Base-by-base conservation (phyloP, 35 echinoderm and acorn worm genomes). In the Hemicentrotus pulcherrimus region DNA sequence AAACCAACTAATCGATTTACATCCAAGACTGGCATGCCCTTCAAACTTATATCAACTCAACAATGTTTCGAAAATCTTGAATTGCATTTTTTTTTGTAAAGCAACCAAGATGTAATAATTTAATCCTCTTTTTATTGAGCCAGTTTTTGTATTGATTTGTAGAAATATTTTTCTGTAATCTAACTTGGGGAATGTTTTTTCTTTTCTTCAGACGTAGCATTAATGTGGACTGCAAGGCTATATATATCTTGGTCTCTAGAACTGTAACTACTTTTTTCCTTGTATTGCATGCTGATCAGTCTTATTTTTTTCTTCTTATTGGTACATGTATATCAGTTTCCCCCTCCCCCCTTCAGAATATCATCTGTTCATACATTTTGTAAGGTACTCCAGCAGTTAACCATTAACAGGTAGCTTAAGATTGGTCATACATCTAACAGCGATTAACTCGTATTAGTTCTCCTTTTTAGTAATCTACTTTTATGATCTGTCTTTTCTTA, bases 201-300 rank as follows among this genome's bases (percentile, higher is more conserved):
- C 12, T 35, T 90, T 90, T 28, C 65, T 78, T 78, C 65, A 78
- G 65, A 78, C 19, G 50, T 55, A 90, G 88, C 31, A 90, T 19
- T 90, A 90, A 90, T 47, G 46, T 90, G 88, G 88, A 90, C 88
- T 45, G 88, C 88, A 90, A 90, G 46, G 88, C 88, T 90, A 90
- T 90, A 90, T 90, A 90, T 90, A 45, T 90, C 12, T 15, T 45
- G 15, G 33, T 90, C 88, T 47, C 32, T 90, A 90, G 88, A 90
- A 33, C 45, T 45, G 18, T 90, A 90, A 45, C 46, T 90, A 33
- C 46, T 10, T 45, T 90, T 86, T 47, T 90, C 46, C 88, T 90
- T 47, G 32, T 90, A 45, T 45, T 41, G 88, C 88, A 90, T 90
- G 88, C 88, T 11, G 86, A 86, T 31, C 32, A 86, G 14, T 86